A percentile compares a stretch with the other conserved stretches of the same genome.
These are phyloP conservation scores for Onychorhynchus coronatus DNA, from an alignment of 2,113 vertebrate genomes.

Conservation along the genomic window DNA sequence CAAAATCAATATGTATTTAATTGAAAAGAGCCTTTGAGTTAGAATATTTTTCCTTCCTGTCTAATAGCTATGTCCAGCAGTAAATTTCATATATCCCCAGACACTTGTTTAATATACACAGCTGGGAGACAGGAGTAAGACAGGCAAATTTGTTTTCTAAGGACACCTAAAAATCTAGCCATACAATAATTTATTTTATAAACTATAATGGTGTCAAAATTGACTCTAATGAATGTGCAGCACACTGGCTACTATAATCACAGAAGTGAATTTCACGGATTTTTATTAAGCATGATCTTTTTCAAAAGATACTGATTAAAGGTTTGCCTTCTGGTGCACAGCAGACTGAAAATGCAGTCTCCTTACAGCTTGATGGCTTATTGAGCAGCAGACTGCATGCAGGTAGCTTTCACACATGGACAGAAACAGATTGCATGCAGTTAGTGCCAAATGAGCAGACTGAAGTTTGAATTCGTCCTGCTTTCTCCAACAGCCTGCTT, in stretches of 20 bases:
- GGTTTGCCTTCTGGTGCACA: conserved; percentile 20
- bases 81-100: conserved; percentile 58
- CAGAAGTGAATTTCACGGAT: conserved; percentile 34
- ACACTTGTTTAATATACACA: conserved; percentile 50
- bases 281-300: conserved; percentile 51
- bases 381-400: neutral
- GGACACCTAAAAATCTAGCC: conserved; percentile 37
- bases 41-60: conserved; percentile 36
- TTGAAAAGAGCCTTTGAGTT: neutral
- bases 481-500: neutral
- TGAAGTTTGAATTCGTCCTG: neutral
- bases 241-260: conserved; percentile 32
- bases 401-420: conserved; percentile 35
- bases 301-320: conserved; percentile 61
- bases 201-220: conserved; percentile 34
- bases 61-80: conserved; percentile 16
- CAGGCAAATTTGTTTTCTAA: conserved; percentile 36
- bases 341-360: conserved; percentile 31
- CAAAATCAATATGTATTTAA: conserved; percentile 50
- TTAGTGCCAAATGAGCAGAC: conserved; percentile 29
- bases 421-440: conserved; percentile 43
- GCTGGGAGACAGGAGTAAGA: conserved; percentile 46
- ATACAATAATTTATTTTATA: conserved; percentile 57
- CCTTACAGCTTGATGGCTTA: neutral
- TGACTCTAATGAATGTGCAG: conserved; percentile 50